Evolutionary conservation across 2,113 vertebrate species (phyloP), one percentile per base, ranked within the genome.

Genomic region (Pangasianodon gigas): DNA sequence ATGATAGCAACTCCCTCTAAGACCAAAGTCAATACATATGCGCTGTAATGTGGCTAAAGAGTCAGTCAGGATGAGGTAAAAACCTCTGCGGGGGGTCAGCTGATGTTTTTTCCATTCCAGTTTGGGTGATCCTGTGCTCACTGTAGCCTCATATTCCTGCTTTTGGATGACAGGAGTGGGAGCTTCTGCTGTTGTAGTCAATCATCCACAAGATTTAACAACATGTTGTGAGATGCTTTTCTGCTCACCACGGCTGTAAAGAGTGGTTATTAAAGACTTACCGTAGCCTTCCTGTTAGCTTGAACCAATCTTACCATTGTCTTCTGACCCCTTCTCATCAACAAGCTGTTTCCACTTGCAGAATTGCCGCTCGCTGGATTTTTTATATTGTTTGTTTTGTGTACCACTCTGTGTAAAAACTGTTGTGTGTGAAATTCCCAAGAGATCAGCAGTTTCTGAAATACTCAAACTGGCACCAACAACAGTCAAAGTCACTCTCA

Each of bases 1-100:
- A 60, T 83, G 86, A 89, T 91, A 87, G 87, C 86, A 86, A 79
- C 88, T 90, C 88, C 60, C 75, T 48, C 0, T 87, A 3, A 41
- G 58, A 65, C 19, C 48, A 52, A 80, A 29, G 48, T 80, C 46
- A 51, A 29, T 7, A 80, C 77, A 6, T 13, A 51, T 29, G 77
- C 10, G n/a, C 81, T 83, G 32, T 56, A 37, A 58, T 83, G 52
- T 83, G 26, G 32, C 46, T 52, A 81, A n/a, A 52, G 46, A 11
- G 24, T 13, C 32, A 0, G 5, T 79, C 24, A 79, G 44, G 74
- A 46, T 44, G 21, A 24, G 19, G 6, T 3, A 44, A 75, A 26
- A 11, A 29, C 44, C 24, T 79, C 21, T 48, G 4, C 75, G 29
- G 44, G 44, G 11, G 44, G 3, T 79, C 44, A 48, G 10, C 44